Evolutionary conservation across 2,113 vertebrate species (phyloP).

Genomic region (Platycercus adscitus): DNA sequence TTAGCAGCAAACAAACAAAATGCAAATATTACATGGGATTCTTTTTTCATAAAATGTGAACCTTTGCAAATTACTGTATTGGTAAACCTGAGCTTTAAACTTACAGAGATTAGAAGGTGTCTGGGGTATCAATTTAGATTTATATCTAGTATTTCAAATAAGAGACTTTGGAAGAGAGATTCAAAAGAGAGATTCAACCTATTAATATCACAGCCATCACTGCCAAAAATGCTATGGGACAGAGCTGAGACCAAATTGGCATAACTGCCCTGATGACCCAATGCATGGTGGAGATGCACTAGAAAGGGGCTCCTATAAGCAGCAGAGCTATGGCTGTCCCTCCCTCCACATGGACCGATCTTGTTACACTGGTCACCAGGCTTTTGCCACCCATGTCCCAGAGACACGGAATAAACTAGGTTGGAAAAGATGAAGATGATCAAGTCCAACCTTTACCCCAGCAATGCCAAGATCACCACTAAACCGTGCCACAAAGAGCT

Average conservation of each 20-base stretch:
- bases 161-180: background rate
- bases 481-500: background rate
- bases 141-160: background rate
- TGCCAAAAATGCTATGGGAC: background rate
- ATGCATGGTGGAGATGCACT: background rate
- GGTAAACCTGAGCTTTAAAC: background rate
- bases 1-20: background rate
- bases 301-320: background rate
- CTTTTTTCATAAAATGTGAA: background rate
- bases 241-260: background rate
- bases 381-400: background rate
- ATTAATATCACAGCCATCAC: background rate
- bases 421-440: background rate
- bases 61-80: background rate
- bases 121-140: background rate
- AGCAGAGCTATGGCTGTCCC: background rate
- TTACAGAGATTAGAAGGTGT: background rate
- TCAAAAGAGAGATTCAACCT: background rate
- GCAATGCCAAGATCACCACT: background rate
- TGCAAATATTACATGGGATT: background rate
- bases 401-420: background rate
- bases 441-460: background rate
- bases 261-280: rapidly evolving
- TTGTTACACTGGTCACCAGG: background rate
- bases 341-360: background rate